Conservation (phyloP, 2,113 vertebrate species). For the Fulmarus glacialis region DNA sequence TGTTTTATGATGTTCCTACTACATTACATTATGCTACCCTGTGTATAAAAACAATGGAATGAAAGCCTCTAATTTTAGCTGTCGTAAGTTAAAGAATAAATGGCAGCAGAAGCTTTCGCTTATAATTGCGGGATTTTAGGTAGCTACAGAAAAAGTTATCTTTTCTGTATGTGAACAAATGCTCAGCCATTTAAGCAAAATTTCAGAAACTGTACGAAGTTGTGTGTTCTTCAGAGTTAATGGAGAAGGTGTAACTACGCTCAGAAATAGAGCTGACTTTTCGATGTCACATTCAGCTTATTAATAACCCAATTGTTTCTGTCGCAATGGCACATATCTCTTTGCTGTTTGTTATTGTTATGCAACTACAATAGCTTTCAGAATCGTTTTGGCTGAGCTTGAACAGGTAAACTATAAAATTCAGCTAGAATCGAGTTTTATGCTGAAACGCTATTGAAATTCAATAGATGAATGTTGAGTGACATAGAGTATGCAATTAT, state of each 20-base stretch:
- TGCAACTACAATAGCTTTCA: constrained; percentile 24
- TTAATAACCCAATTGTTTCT: constrained; percentile 52
- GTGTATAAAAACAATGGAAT: constrained; percentile 61
- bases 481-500: constrained; percentile 47
- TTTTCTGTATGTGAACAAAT: neutral
- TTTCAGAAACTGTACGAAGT: neutral
- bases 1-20: constrained; percentile 23
- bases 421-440: neutral
- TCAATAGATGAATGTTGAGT: constrained; percentile 20
- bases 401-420: constrained; percentile 38
- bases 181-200: neutral
- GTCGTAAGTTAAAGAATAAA: constrained; percentile 52
- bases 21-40: constrained; percentile 13
- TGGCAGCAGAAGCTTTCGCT: constrained; percentile 33
- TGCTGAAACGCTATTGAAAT: constrained; percentile 26
- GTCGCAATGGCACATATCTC: constrained; percentile 17
- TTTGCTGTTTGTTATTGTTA: constrained; percentile 38
- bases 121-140: constrained; percentile 38
- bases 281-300: constrained; percentile 29
- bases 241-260: neutral
- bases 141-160: neutral
- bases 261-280: constrained; percentile 9
- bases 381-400: neutral
- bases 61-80: constrained; percentile 61
- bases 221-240: neutral